A percentile compares a stretch with the other conserved stretches of the same genome.
These are phyloP conservation scores for Meteorus cinctellus DNA, from an alignment of 2,888 invertebrate species.

Conservation along the genomic window DNA sequence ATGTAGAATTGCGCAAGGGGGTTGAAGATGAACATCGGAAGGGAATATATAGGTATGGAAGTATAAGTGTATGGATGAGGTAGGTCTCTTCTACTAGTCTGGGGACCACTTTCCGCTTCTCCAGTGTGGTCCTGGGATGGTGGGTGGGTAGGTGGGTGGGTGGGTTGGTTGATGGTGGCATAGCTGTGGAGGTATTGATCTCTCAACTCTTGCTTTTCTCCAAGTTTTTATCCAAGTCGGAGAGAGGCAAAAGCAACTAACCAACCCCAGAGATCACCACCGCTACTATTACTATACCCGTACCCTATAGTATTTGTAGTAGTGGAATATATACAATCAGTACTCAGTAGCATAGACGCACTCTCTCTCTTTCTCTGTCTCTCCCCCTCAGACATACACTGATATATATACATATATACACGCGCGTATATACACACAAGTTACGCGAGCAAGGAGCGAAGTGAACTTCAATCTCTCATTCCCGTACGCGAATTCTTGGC, in stretches of 20 bases:
- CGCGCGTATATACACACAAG: conserved; percentile 53
- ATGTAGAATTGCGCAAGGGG: conserved; percentile 44
- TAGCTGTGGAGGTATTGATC: conserved; percentile 72
- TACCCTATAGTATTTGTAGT: background rate
- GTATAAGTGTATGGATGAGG: conserved; percentile 38
- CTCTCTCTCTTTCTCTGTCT: too few relatives aligned
- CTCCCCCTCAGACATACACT: too few relatives aligned
- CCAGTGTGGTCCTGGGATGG: conserved; percentile 54
- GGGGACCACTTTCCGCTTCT: conserved; percentile 58
- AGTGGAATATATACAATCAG: conserved; percentile 42
- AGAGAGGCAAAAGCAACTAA: conserved; percentile 59
- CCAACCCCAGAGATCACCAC: conserved; percentile 61
- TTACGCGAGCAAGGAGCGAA: conserved; percentile 59
- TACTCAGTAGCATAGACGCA: conserved; percentile 51
- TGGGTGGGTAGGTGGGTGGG: conserved; percentile 30
- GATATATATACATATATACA: background rate
- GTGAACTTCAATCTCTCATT: conserved; percentile 70
- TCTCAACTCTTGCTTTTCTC: conserved; percentile 72
- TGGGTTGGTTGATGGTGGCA: conserved; percentile 54
- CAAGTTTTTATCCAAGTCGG: conserved; percentile 69
- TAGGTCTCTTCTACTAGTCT: conserved; percentile 53
- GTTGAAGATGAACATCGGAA: conserved; percentile 5
- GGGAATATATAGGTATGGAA: conserved; percentile 43
- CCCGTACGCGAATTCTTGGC: conserved; percentile 68
- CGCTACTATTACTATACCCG: conserved; percentile 16